These are phyloP conservation scores for Clarias magur DNA, from an alignment of 2,113 vertebrate genomes.

Conservation along the genomic window DNA sequence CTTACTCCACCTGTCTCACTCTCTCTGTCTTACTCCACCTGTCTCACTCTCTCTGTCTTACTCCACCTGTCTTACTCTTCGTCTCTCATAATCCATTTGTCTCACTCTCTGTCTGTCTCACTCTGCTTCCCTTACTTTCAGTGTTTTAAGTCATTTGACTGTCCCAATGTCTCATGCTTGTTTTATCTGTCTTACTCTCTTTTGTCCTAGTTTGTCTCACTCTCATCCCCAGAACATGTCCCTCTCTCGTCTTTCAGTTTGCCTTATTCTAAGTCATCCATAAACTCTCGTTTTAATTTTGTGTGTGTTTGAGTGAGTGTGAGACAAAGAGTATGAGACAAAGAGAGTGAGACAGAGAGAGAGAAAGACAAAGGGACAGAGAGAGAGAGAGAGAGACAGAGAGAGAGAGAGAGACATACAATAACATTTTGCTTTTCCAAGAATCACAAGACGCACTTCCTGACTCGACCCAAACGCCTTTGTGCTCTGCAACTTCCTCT, in stretches of 20 bases:
- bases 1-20: not conserved
- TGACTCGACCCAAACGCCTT: conserved; percentile 61
- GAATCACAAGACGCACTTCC: conserved; percentile 73
- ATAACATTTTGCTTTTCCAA: conserved; percentile 67
- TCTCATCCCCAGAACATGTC: not conserved
- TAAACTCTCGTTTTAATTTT: conserved; percentile 38
- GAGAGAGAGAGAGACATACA: conserved; percentile 17
- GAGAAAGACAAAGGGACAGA: not conserved
- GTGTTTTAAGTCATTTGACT: not conserved
- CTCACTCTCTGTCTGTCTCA: not conserved
- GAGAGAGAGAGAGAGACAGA: not conserved
- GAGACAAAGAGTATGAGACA: conserved; percentile 20
- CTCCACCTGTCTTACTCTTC: not conserved
- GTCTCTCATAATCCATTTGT: not conserved
- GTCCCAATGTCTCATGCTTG: not conserved
- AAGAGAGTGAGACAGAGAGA: too few relatives aligned
- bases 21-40: not conserved
- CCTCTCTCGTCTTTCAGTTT: not conserved
- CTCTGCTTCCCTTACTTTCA: not conserved
- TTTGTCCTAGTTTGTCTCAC: not conserved
- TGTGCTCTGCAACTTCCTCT: conserved; percentile 65
- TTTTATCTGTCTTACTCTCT: too few relatives aligned
- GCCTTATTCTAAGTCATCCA: not conserved
- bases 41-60: not conserved
- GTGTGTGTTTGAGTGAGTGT: conserved; percentile 22